Evolutionary conservation across 2,888 invertebrate genomes (phyloP).

Genomic region (Cephus nigrinus): DNA sequence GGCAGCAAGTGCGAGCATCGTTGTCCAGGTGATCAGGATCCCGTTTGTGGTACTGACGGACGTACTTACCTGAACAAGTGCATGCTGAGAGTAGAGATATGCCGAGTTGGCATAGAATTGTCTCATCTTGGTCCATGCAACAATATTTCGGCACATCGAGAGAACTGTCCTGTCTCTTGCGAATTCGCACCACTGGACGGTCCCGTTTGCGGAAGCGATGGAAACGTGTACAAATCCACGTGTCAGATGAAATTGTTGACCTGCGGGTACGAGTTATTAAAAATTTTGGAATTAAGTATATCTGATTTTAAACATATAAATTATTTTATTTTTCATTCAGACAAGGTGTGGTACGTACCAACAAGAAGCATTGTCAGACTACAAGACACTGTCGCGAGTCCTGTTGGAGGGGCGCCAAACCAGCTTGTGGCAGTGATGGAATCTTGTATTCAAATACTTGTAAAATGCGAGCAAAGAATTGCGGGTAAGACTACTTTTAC

Average conservation of each 20-base stretch:
- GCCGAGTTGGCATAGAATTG: conserved; percentile 72
- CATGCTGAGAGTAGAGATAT: conserved; percentile 64
- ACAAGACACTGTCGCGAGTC: conserved; percentile 91
- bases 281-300: not conserved
- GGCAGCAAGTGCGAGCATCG: conserved; percentile 72
- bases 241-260: conserved; percentile 93
- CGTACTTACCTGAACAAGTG: conserved; percentile 88
- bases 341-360: conserved; percentile 87
- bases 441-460: conserved; percentile 90
- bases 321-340: conserved; percentile 62
- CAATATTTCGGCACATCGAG: conserved; percentile 83
- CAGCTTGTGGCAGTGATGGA: conserved; percentile 91
- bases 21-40: conserved; percentile 86
- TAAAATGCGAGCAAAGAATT: conserved; percentile 92
- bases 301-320: not conserved
- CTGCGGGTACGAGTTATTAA: conserved; percentile 76
- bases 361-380: conserved; percentile 91
- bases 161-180: conserved; percentile 90
- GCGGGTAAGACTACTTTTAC: conserved; percentile 73
- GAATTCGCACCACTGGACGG: conserved; percentile 88
- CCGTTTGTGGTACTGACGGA: conserved; percentile 89
- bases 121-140: conserved; percentile 75
- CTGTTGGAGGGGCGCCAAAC: conserved; percentile 89
- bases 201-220: conserved; percentile 92
- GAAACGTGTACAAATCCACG: conserved; percentile 91